Percentiles rank a stretch among this genome's conserved stretches.
These are phyloP conservation scores for Procavia capensis DNA, from an alignment of 2,113 vertebrate genomes.

Conservation along the genomic window DNA sequence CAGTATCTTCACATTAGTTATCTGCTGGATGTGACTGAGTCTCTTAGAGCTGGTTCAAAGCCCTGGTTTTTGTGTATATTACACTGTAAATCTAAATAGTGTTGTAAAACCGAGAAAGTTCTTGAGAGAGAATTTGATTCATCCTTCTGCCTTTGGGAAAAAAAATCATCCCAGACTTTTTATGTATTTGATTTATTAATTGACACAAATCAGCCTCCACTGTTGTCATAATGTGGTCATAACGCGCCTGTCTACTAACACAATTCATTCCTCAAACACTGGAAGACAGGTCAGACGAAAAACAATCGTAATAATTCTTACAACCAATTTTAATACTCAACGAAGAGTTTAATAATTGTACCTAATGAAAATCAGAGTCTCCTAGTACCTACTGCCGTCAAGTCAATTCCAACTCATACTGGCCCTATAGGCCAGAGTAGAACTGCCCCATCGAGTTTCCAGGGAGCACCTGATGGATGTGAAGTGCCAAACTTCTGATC, in stretches of 20 bases:
- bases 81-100: neutral
- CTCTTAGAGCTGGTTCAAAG: too few relatives aligned
- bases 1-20: neutral
- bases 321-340: neutral
- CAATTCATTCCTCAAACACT: neutral
- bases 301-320: neutral
- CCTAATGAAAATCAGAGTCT: too few relatives aligned
- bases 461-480: too few relatives aligned
- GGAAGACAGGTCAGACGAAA: neutral
- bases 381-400: too few relatives aligned
- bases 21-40: too few relatives aligned
- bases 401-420: too few relatives aligned
- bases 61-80: neutral
- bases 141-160: constrained; percentile 2
- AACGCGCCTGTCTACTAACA: neutral
- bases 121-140: constrained; percentile 8
- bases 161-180: neutral
- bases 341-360: too few relatives aligned
- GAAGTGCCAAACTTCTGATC: too few relatives aligned
- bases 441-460: too few relatives aligned
- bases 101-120: neutral
- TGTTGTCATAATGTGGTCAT: neutral
- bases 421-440: too few relatives aligned
- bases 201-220: neutral
- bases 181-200: neutral